A percentile compares a stretch with the other conserved stretches of the same genome.
Conservation (phyloP, 1,140 invertebrate species). For the Drosophila lacertosa region DNA sequence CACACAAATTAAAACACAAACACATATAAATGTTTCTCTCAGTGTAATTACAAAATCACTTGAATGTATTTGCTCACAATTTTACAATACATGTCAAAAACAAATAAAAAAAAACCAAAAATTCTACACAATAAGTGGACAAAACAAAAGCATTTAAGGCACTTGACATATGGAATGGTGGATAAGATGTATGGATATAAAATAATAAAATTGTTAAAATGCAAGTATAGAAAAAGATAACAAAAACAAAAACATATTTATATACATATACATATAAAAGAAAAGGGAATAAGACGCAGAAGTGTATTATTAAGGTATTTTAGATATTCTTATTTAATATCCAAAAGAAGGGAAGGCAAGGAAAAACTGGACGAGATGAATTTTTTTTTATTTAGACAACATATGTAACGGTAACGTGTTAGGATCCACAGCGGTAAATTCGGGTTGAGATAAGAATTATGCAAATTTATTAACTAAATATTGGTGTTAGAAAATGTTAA, state of each 20-base stretch:
- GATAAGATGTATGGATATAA: slow-evolving; percentile 42
- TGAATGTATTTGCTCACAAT: slow-evolving; percentile 80
- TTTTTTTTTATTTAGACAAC: slow-evolving; percentile 69
- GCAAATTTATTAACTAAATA: slow-evolving; percentile 71
- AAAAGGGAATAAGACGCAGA: slow-evolving; percentile 38
- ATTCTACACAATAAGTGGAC: slow-evolving; percentile 63
- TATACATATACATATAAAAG: slow-evolving; percentile 64
- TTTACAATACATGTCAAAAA: slow-evolving; percentile 72
- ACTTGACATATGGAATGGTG: slow-evolving; percentile 59
- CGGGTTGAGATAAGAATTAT: slow-evolving; percentile 50
- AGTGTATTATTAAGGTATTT: slow-evolving; percentile 82
- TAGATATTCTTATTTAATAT: slow-evolving; percentile 85
- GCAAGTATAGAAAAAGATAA: slow-evolving; percentile 55
- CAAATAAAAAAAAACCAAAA: slow-evolving; percentile 21
- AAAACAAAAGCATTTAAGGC: slow-evolving; percentile 76
- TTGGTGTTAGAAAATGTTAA: slow-evolving; percentile 75
- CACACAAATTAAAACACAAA: slow-evolving; percentile 40
- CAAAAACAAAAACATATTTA: slow-evolving; percentile 68
- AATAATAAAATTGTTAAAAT: slow-evolving; percentile 72
- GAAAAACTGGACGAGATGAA: slow-evolving; percentile 53
- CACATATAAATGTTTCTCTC: slow-evolving; percentile 76
- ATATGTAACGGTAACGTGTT: slow-evolving; percentile 30
- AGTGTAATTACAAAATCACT: slow-evolving; percentile 76
- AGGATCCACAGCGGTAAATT: slow-evolving; percentile 37
- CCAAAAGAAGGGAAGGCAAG: slow-evolving; percentile 62